These are phyloP conservation scores for Stenolophus ochropezus DNA, from an alignment of 2,888 invertebrate species.

Conservation along the genomic window DNA sequence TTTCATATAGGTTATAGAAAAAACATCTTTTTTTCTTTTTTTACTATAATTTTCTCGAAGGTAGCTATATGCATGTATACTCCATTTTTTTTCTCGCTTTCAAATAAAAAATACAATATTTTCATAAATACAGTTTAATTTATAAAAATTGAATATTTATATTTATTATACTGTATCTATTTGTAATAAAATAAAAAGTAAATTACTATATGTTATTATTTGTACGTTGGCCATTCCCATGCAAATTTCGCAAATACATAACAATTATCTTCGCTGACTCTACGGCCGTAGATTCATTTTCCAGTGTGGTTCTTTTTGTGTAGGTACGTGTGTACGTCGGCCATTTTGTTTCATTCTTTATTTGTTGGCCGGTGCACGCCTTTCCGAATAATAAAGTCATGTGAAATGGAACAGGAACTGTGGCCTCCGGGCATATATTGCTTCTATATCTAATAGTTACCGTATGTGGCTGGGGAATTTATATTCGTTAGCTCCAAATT, in stretches of 20 bases:
- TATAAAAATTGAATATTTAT: too few relatives aligned
- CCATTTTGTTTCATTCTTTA: conserved; percentile 19
- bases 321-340: neutral
- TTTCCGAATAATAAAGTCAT: conserved; percentile 23
- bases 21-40: too few relatives aligned
- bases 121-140: too few relatives aligned
- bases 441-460: neutral
- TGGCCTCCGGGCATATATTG: neutral
- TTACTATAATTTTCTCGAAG: too few relatives aligned
- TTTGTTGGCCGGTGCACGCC: conserved; percentile 7
- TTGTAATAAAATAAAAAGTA: too few relatives aligned
- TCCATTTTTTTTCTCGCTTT: too few relatives aligned
- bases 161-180: too few relatives aligned
- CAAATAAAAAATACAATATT: too few relatives aligned
- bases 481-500: neutral
- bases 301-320: neutral
- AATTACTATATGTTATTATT: too few relatives aligned
- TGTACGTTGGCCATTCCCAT: too few relatives aligned
- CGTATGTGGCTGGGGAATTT: neutral
- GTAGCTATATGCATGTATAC: too few relatives aligned
- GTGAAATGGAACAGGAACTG: neutral
- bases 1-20: too few relatives aligned
- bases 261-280: neutral
- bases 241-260: neutral
- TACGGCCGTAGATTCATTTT: neutral